Conservation (phyloP, 2,113 vertebrate species). For the Phylloscopus whistleri region DNA sequence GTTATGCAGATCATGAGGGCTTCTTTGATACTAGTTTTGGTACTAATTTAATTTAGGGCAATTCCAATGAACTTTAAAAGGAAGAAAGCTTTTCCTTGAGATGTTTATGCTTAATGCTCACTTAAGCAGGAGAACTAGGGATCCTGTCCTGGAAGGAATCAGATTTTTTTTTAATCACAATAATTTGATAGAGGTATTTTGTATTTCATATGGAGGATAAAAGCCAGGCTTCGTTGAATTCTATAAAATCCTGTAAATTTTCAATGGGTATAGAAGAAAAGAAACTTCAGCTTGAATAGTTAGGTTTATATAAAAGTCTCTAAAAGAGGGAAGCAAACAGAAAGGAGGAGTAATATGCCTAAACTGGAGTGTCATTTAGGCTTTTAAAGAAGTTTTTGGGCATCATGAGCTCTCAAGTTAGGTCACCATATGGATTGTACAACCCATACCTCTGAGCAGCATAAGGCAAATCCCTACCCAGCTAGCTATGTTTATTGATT, state of each 20-base stretch:
- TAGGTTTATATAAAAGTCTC: background rate
- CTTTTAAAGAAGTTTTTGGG: background rate
- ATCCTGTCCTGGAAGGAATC: background rate
- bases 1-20: background rate
- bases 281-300: background rate
- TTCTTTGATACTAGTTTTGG: background rate
- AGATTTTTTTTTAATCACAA: background rate
- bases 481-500: accelerated
- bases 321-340: background rate
- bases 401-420: background rate
- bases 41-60: background rate
- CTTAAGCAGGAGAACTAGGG: background rate
- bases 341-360: background rate
- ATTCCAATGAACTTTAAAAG: background rate
- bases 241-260: background rate
- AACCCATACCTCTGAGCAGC: background rate
- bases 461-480: background rate
- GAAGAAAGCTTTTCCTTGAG: background rate
- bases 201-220: background rate
- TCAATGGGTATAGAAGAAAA: background rate
- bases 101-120: background rate
- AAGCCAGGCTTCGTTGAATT: background rate
- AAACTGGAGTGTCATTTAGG: background rate
- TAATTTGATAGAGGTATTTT: background rate
- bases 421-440: background rate